phyloP scores from a whole-genome alignment of 2,113 vertebrate species.

The Acinonyx jubatus region DNA sequence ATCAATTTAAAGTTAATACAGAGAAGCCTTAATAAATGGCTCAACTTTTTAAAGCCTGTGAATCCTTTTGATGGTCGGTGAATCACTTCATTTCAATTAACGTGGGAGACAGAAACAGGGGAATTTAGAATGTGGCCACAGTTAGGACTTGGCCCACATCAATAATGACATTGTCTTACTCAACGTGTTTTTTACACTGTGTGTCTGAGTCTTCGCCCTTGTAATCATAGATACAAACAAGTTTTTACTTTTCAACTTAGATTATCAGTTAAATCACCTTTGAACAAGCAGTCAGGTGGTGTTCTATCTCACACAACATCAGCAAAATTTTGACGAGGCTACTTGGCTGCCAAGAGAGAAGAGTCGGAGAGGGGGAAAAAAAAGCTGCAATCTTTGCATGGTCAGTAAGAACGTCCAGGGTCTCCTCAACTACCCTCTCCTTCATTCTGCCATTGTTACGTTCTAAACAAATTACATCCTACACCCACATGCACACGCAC shows the following conservation, averaged over 20 bases:
- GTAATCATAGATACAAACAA: conserved; percentile 11
- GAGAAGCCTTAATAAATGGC: conserved; percentile 45
- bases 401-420: neutral
- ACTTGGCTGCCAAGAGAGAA: neutral
- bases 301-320: neutral
- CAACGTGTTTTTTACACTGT: neutral
- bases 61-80: conserved; percentile 15
- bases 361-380: neutral
- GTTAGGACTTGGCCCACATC: neutral
- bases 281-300: neutral
- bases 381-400: neutral
- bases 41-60: conserved; percentile 14
- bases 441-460: neutral
- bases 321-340: neutral
- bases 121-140: conserved; percentile 28
- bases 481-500: neutral
- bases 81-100: conserved; percentile 53
- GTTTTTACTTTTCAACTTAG: neutral
- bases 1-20: conserved; percentile 10
- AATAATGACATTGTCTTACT: neutral
- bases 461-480: neutral
- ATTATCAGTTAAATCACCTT: conserved; percentile 21
- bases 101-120: neutral
- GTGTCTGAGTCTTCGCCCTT: neutral
- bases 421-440: neutral